phyloP scores from a whole-genome alignment of 2,888 invertebrate species.

The Epiperipatus broadwayi region DNA sequence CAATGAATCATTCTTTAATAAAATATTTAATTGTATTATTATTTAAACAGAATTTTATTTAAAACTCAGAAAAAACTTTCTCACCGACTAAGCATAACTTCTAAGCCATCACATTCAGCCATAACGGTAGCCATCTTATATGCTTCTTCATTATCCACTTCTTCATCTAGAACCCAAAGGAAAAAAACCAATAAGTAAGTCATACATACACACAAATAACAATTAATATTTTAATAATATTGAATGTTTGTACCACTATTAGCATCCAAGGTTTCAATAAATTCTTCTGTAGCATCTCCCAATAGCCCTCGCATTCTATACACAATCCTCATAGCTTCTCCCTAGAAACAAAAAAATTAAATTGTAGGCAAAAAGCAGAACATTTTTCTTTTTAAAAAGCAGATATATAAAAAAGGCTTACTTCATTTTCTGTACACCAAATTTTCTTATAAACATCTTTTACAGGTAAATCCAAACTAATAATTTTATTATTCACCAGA shows the following conservation, averaged over 20 bases:
- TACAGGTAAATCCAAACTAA: constrained; percentile 83
- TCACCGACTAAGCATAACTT: constrained; percentile 34
- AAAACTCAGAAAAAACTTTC: constrained; percentile 5
- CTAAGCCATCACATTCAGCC: constrained; percentile 53
- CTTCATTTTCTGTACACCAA: constrained; percentile 21
- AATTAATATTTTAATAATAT: background rate
- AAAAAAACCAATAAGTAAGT: no score
- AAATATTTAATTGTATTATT: background rate
- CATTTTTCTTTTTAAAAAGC: background rate
- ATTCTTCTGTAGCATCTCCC: constrained; percentile 97
- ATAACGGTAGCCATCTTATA: constrained; percentile 74
- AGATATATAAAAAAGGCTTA: no score
- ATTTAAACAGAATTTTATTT: background rate
- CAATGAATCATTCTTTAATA: constrained; percentile 7
- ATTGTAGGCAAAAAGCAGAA: background rate
- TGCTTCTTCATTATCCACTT: constrained; percentile 80
- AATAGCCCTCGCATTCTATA: constrained; percentile 93
- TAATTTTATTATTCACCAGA: constrained; percentile 91
- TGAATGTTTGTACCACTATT: constrained; percentile 39
- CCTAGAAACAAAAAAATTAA: constrained; percentile 34
- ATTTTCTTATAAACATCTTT: constrained; percentile 47
- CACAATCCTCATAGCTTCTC: constrained; percentile 88
- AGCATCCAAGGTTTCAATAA: constrained; percentile 75
- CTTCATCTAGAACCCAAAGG: constrained; percentile 53
- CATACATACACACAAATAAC: no score